These are phyloP conservation scores for Ruditapes philippinarum DNA, from an alignment of 1,140 invertebrate species.

Conservation along the genomic window DNA sequence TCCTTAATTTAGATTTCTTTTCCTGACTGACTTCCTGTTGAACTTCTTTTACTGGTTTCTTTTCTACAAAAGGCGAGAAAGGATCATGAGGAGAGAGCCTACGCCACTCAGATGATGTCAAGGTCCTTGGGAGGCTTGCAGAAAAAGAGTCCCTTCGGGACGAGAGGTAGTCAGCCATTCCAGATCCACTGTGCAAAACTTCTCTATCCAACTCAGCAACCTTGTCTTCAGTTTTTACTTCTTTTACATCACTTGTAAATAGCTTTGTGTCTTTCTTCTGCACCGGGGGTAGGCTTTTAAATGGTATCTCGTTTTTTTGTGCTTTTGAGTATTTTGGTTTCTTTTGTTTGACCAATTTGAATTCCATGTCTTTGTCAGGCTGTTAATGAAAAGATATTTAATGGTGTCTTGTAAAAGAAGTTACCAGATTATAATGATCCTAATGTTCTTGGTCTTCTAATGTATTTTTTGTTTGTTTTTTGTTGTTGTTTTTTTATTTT, in stretches of 20 bases:
- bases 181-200: neutral
- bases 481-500: too few species aligned
- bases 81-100: slow-evolving; percentile 31
- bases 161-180: neutral
- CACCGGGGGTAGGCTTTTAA: too few species aligned
- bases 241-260: too few species aligned
- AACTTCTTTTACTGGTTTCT: neutral
- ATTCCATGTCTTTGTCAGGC: neutral
- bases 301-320: too few species aligned
- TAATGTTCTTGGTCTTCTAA: too few species aligned
- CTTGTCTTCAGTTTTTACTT: neutral
- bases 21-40: neutral
- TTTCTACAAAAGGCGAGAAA: neutral
- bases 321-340: neutral
- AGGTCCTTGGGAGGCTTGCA: slow-evolving; percentile 40
- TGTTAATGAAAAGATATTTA: neutral
- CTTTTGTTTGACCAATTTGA: neutral
- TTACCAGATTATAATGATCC: too few species aligned
- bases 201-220: neutral
- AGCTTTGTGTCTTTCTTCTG: too few species aligned
- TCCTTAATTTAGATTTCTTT: neutral
- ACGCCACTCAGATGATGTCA: slow-evolving; percentile 46
- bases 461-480: too few species aligned
- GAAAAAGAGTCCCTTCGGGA: slow-evolving; percentile 13
- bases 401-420: too few species aligned